Conservation (phyloP, 2,113 vertebrate species). For the human (Homo sapiens) region GRCh38 chr1:188221501-188222000, state of each 20-base stretch:
- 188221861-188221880: background rate
- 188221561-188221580: background rate
- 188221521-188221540: background rate
- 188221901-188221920: background rate
- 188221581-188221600: background rate
- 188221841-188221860: background rate
- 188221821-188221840: background rate
- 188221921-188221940: background rate
- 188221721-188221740: background rate
- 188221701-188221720: background rate
- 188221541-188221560: background rate
- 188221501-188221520: background rate
- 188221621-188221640: background rate
- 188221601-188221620: background rate
- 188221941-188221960: background rate
- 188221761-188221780: background rate
- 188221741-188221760: background rate
- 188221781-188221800: background rate
- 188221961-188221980: background rate
- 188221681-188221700: background rate
- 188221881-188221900: background rate
- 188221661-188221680: background rate
- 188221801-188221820: background rate
- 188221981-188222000: background rate
- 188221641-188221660: background rate